Base-by-base conservation (phyloP, 2,888 invertebrate species). In the Lasius platythorax region DNA sequence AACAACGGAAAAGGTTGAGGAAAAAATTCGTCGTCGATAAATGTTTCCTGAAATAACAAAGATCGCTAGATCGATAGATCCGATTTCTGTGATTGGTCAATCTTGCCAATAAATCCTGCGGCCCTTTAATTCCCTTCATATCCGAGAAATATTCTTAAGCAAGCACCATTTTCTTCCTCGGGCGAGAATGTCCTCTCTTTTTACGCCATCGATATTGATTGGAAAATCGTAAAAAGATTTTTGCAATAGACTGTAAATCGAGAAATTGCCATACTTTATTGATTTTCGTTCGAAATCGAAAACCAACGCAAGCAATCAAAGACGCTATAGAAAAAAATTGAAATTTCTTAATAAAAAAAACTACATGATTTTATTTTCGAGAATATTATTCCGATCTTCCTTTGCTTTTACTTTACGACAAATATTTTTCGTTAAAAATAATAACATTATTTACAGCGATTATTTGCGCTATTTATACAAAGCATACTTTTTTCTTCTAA, bases 111-210 rank as follows among this genome's bases (percentile, higher is more conserved):
- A 33, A 58, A 53, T 12, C 15, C 43, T 33, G 9, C 43, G 43
- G 15, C 0, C 6, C 11, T 79, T 79, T 46, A 79, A 56, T 43
- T 78, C 33, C 11, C 58, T 46, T 40, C 43, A 58, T 46, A 33
- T 33, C 23, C 28, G 46, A 58, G 58, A 79, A 61, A 79, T 79
- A 79, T 79, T 78, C 33, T 78, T 58, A 46, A 37, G 23, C 58
- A 30, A 68, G 11, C 43, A n/a, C 43, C 30, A 58, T 28, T 79
- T 58, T 15, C 30, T 33, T 37, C 37, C 23, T 46, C 37, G 9
- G 23, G 11, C 8, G 58, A 61, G 61, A 79, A 72, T 72, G 12
- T 23, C n/a, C 12, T 23, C 23, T 23, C 23, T 9, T 30, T 28
- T n/a, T 6, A 23, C 23, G 23, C 12, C 18, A 63, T 70, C 64